phyloP scores from a whole-genome alignment of 2,113 vertebrate species.

The Oryzias celebensis region DNA sequence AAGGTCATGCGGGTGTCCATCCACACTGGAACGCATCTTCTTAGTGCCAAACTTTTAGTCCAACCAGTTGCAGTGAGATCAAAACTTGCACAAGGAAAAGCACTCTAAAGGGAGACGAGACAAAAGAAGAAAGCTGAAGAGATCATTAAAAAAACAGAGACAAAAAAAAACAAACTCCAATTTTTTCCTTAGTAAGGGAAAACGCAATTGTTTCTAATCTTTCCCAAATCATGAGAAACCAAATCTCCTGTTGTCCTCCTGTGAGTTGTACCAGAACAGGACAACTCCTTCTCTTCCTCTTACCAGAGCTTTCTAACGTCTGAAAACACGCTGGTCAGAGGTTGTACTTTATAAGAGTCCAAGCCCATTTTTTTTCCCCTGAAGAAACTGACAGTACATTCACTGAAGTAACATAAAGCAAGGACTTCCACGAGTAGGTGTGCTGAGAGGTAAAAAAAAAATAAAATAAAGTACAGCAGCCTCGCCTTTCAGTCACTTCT shows the following conservation, averaged over 20 bases:
- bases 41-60: slow-evolving; percentile 15
- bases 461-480: slow-evolving; percentile 10
- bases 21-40: slow-evolving; percentile 55
- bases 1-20: slow-evolving; percentile 4
- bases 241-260: not conserved
- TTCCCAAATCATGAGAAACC: not conserved
- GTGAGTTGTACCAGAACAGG: not conserved
- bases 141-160: not conserved
- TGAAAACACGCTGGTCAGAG: not conserved
- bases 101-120: not conserved
- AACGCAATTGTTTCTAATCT: not conserved
- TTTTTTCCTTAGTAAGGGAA: not conserved
- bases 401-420: not conserved
- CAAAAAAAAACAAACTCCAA: not conserved
- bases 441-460: slow-evolving; percentile 13
- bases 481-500: slow-evolving; percentile 16
- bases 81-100: slow-evolving; percentile 34
- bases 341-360: not conserved
- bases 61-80: slow-evolving; percentile 18
- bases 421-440: not conserved
- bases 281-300: no score
- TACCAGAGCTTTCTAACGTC: not conserved
- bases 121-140: not conserved
- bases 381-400: slow-evolving; percentile 7
- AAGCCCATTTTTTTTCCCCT: not conserved